phyloP scores from a whole-genome alignment of 2,888 invertebrate species.

The Bombyx huttoni region DNA sequence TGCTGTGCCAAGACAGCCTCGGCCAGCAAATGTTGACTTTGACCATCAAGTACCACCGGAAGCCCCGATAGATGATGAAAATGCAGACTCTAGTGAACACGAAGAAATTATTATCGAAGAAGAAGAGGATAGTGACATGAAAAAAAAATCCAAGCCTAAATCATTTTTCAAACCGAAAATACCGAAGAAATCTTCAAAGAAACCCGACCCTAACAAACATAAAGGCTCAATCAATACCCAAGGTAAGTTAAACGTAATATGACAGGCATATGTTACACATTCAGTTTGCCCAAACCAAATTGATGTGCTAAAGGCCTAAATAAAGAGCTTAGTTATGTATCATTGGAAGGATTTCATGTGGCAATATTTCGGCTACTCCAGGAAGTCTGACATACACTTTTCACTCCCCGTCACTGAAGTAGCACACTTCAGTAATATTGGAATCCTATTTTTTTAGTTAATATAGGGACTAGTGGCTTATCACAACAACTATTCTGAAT shows the following conservation, averaged over 20 bases:
- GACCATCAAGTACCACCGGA: constrained; percentile 9
- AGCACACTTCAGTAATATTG: no score
- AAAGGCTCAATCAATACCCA: constrained; percentile 44
- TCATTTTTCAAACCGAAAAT: constrained; percentile 23
- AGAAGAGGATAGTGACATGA: constrained; percentile 25
- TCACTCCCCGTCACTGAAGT: no score
- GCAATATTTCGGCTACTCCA: no score
- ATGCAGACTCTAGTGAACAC: constrained; percentile 12
- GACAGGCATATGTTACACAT: no score
- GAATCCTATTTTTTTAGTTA: no score
- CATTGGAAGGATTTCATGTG: no score
- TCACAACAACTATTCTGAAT: no score
- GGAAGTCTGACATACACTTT: no score
- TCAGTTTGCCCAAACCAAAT: no score
- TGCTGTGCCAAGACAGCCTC: constrained; percentile 62
- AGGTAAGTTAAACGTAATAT: constrained; percentile 23
- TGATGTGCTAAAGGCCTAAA: no score
- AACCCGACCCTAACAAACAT: constrained; percentile 16
- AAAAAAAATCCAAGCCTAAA: constrained; percentile 24
- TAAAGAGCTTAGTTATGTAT: no score
- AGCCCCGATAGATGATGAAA: constrained; percentile 1
- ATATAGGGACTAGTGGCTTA: no score
- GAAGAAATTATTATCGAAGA: constrained; percentile 37
- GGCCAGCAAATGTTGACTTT: constrained; percentile 28
- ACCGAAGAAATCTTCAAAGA: constrained; percentile 13